Base-by-base conservation (phyloP, 1,140 invertebrate species). In the Hycleus cichorii region DNA sequence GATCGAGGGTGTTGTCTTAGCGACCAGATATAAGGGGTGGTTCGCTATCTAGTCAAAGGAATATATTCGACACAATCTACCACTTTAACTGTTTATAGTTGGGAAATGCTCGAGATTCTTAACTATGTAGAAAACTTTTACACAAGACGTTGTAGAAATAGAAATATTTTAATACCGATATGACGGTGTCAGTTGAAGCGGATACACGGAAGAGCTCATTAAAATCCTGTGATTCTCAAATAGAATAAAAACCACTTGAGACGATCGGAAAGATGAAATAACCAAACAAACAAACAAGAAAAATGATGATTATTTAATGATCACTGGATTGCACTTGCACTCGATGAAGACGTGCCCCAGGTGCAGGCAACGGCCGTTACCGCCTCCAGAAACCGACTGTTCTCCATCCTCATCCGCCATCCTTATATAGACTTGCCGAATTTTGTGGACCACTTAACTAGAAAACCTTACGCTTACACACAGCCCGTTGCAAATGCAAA, bases 381-480 rank as follows among this genome's bases (percentile, higher is more conserved):
- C 7, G 32, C 32, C 32, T 32, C 32, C 52, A 47, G 52, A 55
- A 55, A 47, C 46, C 52, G 52, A 55, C 52, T 55, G 52, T 39
- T 55, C 52, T 42, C 45, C 45, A 24, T 39, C 25, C 43, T 47
- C 52, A 43, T 39, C 38, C 43, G 47, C 49, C 57, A 54, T 59
- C 66, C 65, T 71, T 71, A 71, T 71, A 71, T 71, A 71, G 61
- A 70, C 60, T 69, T 70, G 63, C 67, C 68, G 67, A 71, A 71
- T 71, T 71, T 71, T 64, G 70, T 71, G 70, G 70, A 64, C 70
- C 70, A 70, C 70, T 71, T 70, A 68, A 71, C 70, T 70, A 71
- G 70, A 71, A 71, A 71, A 71, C 70, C 68, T 70, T 64, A 63
- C 60, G 60, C 60, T 64, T 64, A 62, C 60, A 18, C 18, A 62